phyloP scores from a whole-genome alignment of 92 coral and sea anemone genomes.

The Nematostella vectensis region DNA sequence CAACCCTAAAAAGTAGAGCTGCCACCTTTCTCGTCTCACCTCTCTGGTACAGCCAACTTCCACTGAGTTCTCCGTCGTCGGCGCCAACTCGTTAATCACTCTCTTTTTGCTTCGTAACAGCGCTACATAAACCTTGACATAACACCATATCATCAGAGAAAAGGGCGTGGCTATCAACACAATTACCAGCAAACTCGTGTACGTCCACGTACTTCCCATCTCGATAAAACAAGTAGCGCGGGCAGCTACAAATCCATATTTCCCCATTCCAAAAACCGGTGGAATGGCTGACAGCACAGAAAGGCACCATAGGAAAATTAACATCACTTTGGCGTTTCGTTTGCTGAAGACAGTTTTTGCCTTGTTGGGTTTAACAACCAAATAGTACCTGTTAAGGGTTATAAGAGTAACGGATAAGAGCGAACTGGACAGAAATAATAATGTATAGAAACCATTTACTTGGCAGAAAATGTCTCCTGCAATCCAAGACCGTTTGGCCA shows the following conservation, averaged over 20 bases:
- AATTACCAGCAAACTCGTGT: conserved; percentile 54
- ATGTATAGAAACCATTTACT: conserved; percentile 61
- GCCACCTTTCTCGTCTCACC: no score
- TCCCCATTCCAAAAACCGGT: conserved; percentile 62
- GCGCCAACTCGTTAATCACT: no score
- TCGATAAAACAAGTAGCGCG: conserved; percentile 78
- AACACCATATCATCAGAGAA: conserved; percentile 62
- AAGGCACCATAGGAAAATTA: conserved; percentile 33
- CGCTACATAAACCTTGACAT: conserved; percentile 42
- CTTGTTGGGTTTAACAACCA: conserved; percentile 39
- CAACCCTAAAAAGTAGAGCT: no score
- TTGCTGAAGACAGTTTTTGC: conserved; percentile 36
- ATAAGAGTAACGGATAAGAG: conserved; percentile 55
- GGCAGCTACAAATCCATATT: conserved; percentile 47
- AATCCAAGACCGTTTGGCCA: conserved; percentile 46
- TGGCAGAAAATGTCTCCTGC: conserved; percentile 42
- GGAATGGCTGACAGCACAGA: conserved; percentile 41
- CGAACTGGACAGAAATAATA: conserved; percentile 49
- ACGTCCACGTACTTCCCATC: conserved; percentile 54
- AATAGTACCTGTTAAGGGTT: conserved; percentile 52
- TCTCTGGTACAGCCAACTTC: no score
- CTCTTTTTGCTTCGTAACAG: conserved; percentile 40
- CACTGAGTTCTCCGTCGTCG: no score
- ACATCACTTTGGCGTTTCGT: conserved; percentile 26
- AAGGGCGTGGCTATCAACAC: conserved; percentile 56